Evolutionary conservation across 23 tunicate species (phyloP).

Genomic region (Halocynthia aurantium): DNA sequence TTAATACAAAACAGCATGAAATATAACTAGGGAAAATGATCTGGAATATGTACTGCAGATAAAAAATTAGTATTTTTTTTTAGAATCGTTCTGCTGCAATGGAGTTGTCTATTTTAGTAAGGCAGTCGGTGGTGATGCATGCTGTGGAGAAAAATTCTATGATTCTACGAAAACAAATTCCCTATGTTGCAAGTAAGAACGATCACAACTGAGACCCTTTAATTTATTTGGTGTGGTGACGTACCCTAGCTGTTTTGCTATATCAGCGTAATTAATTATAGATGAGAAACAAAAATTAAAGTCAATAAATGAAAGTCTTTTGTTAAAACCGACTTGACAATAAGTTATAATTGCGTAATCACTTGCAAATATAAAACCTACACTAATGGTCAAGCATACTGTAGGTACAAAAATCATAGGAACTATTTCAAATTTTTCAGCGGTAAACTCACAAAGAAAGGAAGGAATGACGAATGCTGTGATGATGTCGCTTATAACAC

Average conservation of each 20-base stretch:
- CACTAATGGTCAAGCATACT: too few species aligned
- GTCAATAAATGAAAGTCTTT: too few species aligned
- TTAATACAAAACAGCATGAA: too few species aligned
- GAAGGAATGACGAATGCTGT: conserved; percentile 34
- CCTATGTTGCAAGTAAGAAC: conserved; percentile 13
- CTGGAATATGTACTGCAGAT: too few species aligned
- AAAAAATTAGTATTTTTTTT: not conserved
- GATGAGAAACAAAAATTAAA: too few species aligned
- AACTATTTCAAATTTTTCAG: conserved; percentile 20
- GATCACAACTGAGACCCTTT: not conserved
- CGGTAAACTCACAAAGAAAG: conserved; percentile 14
- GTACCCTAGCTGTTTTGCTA: not conserved
- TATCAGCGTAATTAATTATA: too few species aligned
- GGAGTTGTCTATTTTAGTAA: conserved; percentile 43
- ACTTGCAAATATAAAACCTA: too few species aligned
- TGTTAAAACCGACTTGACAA: too few species aligned
- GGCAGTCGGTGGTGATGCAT: conserved; percentile 64
- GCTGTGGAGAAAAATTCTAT: conserved; percentile 56
- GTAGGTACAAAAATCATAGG: not conserved
- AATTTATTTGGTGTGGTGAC: not conserved
- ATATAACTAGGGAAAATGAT: too few species aligned
- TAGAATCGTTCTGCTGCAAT: conserved; percentile 74
- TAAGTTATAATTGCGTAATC: too few species aligned
- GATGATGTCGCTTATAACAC: conserved; percentile 30
- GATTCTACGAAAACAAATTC: not conserved